These are phyloP conservation scores for Plutella xylostella DNA, from an alignment of 2,888 invertebrate genomes.

Conservation along the genomic window DNA sequence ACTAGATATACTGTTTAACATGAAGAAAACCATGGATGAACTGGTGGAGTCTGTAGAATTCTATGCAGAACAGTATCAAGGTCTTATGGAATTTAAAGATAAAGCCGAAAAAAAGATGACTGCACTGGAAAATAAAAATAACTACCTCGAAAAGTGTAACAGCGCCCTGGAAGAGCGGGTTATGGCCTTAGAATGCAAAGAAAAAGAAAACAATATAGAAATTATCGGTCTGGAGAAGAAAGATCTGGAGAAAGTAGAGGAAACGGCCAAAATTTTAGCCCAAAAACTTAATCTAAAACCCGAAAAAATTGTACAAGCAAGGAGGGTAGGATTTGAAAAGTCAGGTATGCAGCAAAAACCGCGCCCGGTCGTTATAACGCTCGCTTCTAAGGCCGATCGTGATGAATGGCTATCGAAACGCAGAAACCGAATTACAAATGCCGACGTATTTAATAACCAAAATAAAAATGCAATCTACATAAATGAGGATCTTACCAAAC, in stretches of 20 bases:
- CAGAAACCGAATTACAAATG: constrained; percentile 3
- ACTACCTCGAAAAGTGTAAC: constrained; percentile 13
- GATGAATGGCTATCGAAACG: constrained; percentile 10
- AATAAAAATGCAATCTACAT: constrained; percentile 3
- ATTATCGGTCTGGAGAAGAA: not conserved
- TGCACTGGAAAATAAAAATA: constrained; percentile 9
- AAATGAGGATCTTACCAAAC: constrained; percentile 2
- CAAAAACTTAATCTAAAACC: constrained; percentile 7
- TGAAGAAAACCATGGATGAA: constrained; percentile 11
- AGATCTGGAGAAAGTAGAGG: not conserved
- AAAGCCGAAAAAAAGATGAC: constrained; percentile 11
- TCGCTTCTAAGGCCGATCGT: constrained; percentile 7
- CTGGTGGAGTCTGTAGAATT: constrained; percentile 12
- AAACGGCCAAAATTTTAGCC: not conserved
- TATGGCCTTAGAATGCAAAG: constrained; percentile 8
- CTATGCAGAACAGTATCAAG: constrained; percentile 12
- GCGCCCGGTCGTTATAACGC: constrained; percentile 8
- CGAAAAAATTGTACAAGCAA: constrained; percentile 10
- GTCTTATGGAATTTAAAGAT: constrained; percentile 10
- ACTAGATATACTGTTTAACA: no score
- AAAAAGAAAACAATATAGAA: constrained; percentile 8
- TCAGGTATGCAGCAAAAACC: not conserved
- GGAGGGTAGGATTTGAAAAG: constrained; percentile 15
- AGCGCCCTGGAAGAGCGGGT: constrained; percentile 14
- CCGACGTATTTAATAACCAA: not conserved